A percentile compares a stretch with the other conserved stretches of the same genome.
phyloP scores from a whole-genome alignment of 2,113 vertebrate species.

The Burhinus oedicnemus region DNA sequence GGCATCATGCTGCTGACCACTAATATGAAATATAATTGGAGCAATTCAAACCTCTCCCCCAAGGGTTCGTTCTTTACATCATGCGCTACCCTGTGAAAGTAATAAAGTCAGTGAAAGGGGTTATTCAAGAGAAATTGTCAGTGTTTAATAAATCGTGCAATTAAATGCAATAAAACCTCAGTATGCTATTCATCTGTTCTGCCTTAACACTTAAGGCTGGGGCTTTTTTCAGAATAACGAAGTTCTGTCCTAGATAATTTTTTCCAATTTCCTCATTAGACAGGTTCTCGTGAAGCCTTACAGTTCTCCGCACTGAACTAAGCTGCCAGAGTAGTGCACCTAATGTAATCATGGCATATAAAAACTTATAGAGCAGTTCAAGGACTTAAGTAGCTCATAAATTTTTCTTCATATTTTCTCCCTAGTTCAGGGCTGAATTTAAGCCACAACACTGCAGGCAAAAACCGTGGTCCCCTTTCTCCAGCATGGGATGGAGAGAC shows the following conservation, averaged over 20 bases:
- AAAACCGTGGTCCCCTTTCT: not conserved
- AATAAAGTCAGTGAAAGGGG: constrained; percentile 63
- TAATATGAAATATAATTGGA: constrained; percentile 64
- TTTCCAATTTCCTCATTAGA: constrained; percentile 62
- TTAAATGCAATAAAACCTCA: constrained; percentile 65
- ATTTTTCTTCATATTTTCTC: constrained; percentile 46
- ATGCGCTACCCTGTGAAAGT: constrained; percentile 56
- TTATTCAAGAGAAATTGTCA: constrained; percentile 69
- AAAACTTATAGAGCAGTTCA: constrained; percentile 31
- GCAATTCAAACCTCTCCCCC: constrained; percentile 56
- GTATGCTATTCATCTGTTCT: constrained; percentile 58
- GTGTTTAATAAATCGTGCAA: constrained; percentile 67
- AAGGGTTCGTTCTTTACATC: constrained; percentile 60
- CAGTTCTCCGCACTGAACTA: not conserved
- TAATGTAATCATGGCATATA: constrained; percentile 25
- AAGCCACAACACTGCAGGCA: not conserved
- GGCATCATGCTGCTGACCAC: constrained; percentile 35
- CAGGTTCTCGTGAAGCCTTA: constrained; percentile 10
- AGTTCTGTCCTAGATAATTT: constrained; percentile 58
- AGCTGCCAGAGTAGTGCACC: not conserved
- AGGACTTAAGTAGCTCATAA: constrained; percentile 43
- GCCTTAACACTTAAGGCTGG: constrained; percentile 53
- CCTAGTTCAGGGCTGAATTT: not conserved
- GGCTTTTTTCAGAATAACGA: constrained; percentile 51
- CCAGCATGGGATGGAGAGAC: not conserved